phyloP scores from a whole-genome alignment of 2,797 vertebrate genomes.

The Fundulus diaphanus region DNA sequence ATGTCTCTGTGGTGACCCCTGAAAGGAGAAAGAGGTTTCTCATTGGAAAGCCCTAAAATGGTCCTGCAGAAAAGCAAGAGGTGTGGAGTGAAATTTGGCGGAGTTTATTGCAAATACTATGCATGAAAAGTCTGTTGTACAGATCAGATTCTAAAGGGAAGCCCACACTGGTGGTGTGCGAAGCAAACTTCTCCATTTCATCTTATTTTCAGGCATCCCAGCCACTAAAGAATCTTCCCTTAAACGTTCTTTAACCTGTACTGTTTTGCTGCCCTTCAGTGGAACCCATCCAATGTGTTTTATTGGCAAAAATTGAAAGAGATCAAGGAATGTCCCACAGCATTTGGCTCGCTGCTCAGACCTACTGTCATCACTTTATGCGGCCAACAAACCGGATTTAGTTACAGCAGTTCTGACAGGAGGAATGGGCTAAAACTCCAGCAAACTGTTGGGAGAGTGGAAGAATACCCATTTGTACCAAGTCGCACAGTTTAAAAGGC shows the following conservation, averaged over 20 bases:
- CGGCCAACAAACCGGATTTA: background rate
- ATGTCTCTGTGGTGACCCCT: too few relatives aligned
- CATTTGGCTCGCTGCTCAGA: background rate
- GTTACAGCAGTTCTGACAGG: background rate
- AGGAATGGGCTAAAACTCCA: background rate
- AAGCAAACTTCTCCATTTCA: background rate
- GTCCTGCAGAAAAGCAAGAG: slow-evolving; percentile 25
- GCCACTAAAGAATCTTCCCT: background rate
- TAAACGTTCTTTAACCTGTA: background rate
- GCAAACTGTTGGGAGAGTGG: background rate
- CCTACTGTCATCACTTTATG: background rate
- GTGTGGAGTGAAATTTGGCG: too few relatives aligned
- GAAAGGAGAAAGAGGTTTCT: too few relatives aligned
- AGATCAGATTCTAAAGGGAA: background rate
- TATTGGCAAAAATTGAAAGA: background rate
- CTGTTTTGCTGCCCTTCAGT: background rate
- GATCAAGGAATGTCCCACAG: background rate
- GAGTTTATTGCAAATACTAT: too few relatives aligned
- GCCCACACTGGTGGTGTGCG: background rate
- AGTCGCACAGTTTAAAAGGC: too few relatives aligned
- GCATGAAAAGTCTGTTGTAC: too few relatives aligned
- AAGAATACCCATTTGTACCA: background rate
- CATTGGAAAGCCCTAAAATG: background rate
- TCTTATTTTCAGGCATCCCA: background rate
- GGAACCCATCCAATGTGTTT: background rate